Conservation (phyloP, 2,888 invertebrate species). For the Labia minor region DNA sequence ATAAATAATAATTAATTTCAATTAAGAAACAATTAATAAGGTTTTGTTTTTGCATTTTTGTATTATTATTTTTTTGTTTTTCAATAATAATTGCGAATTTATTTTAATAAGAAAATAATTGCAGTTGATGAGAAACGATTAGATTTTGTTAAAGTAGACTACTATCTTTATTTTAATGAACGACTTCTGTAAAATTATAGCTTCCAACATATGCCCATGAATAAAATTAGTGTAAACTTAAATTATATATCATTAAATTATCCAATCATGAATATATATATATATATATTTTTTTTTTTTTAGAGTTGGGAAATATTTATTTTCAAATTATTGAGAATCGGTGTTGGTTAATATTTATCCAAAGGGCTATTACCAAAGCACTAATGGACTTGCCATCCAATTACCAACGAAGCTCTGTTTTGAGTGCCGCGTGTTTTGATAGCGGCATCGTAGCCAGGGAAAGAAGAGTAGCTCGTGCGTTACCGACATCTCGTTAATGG, state of each 20-base stretch:
- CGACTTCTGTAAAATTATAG: constrained; percentile 13
- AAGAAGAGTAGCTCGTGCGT: constrained; percentile 5
- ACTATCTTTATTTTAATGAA: not conserved
- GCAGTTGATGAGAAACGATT: not conserved
- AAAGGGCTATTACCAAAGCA: constrained; percentile 7
- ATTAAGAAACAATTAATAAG: too few relatives aligned
- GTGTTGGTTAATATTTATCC: constrained; percentile 13
- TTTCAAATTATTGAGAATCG: constrained; percentile 7
- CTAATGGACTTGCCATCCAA: not conserved
- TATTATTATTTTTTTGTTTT: too few relatives aligned
- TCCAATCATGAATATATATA: not conserved
- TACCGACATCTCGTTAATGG: constrained; percentile 1
- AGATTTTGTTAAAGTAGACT: not conserved
- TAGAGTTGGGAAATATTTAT: constrained; percentile 5
- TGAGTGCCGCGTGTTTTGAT: constrained; percentile 13
- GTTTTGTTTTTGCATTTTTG: too few relatives aligned
- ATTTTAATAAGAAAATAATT: constrained; percentile 5
- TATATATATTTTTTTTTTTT: not conserved
- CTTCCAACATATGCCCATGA: not conserved
- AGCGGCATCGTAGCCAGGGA: not conserved
- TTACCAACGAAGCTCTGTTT: not conserved
- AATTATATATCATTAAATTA: constrained; percentile 13
- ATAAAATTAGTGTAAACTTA: constrained; percentile 13
- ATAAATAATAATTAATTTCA: too few relatives aligned
- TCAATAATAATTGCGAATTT: not conserved